Percentiles rank a stretch among this genome's conserved stretches.
Evolutionary conservation across 2,888 invertebrate species (phyloP).

Genomic region (Yponomeuta cagnagella): DNA sequence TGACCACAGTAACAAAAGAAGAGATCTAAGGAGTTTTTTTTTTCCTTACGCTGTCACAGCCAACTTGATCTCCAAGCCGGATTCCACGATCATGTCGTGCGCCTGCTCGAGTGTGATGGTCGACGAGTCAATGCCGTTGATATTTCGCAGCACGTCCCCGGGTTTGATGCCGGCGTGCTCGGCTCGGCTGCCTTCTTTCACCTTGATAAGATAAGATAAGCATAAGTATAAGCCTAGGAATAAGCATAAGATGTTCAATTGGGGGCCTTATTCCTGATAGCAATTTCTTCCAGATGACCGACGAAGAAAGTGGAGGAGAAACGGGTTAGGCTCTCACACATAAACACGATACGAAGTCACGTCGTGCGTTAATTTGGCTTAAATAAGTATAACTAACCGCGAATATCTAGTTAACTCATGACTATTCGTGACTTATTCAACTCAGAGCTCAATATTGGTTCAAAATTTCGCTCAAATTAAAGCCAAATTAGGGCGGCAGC

Average conservation of each 20-base stretch:
- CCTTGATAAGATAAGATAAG: slow-evolving; percentile 23
- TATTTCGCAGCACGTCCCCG: slow-evolving; percentile 33
- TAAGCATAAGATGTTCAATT: no score
- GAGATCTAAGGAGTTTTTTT: no score
- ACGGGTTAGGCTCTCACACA: background rate
- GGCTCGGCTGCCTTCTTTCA: slow-evolving; percentile 35
- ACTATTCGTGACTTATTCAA: no score
- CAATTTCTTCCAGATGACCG: background rate
- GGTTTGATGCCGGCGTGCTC: slow-evolving; percentile 34
- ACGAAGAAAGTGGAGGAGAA: background rate
- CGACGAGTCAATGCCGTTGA: slow-evolving; percentile 33
- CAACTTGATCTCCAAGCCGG: slow-evolving; percentile 35
- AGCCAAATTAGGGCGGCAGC: no score
- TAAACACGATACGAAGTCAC: no score
- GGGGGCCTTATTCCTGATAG: background rate
- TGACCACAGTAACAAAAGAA: no score
- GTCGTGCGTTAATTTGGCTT: no score
- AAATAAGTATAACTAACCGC: no score
- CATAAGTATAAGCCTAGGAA: no score
- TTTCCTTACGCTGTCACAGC: slow-evolving; percentile 32
- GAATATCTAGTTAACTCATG: no score
- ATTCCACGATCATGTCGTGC: slow-evolving; percentile 36
- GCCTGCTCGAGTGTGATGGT: slow-evolving; percentile 36
- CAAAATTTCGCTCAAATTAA: no score
- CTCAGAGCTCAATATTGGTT: no score